These are phyloP conservation scores for Hormiphora californensis DNA, from an alignment of 37 sponge, comb jelly and placozoan genomes.

Conservation along the genomic window DNA sequence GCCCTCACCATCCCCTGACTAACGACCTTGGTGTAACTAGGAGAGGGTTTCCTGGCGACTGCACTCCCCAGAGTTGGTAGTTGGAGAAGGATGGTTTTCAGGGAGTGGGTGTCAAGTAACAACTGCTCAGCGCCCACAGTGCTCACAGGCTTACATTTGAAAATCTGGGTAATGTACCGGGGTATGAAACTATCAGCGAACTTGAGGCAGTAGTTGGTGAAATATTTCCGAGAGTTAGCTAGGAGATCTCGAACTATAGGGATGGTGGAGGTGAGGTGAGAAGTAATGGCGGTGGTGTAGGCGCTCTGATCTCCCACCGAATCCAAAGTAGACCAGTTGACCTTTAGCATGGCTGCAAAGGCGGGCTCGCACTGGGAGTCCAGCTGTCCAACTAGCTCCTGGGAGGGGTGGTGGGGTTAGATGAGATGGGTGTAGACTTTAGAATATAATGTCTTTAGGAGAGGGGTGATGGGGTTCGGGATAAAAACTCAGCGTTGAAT, in stretches of 20 bases:
- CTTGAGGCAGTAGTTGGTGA: conserved; percentile 94
- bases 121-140: conserved; percentile 98
- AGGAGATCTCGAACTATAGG: conserved; percentile 87
- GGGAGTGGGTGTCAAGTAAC: conserved; percentile 84
- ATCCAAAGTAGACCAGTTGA: conserved; percentile 79
- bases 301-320: conserved; percentile 90
- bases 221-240: conserved; percentile 83
- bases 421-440: too few relatives aligned
- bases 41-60: conserved; percentile 66
- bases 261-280: conserved; percentile 66
- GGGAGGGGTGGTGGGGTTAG: too few relatives aligned
- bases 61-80: conserved; percentile 77
- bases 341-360: conserved; percentile 83
- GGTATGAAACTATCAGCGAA: conserved; percentile 74
- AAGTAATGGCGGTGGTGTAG: conserved; percentile 73
- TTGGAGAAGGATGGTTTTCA: conserved; percentile 80
- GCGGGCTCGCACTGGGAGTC: conserved; percentile 75
- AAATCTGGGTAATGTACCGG: conserved; percentile 56
- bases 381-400: conserved; percentile 74
- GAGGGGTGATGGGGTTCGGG: too few relatives aligned
- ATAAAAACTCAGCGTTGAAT: too few relatives aligned
- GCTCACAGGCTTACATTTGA: conserved; percentile 94
- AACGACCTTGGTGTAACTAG: conserved; percentile 82
- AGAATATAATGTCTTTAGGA: too few relatives aligned
- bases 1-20: conserved; percentile 87